phyloP scores from a whole-genome alignment of 2,888 invertebrate genomes.

The Geotrupes spiniger region DNA sequence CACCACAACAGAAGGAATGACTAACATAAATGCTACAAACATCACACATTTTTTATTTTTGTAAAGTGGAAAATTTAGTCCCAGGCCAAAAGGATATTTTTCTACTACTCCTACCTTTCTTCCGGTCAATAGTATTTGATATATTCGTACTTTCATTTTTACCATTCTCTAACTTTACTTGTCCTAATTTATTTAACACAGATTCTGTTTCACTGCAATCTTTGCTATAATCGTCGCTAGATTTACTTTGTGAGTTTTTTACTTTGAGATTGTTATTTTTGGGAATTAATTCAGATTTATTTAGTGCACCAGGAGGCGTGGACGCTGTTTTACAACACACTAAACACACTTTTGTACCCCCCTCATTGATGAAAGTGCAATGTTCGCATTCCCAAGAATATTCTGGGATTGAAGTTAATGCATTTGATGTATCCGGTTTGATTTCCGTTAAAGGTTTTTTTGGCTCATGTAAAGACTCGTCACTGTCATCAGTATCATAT shows the following conservation, averaged over 20 bases:
- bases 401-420: slow-evolving; percentile 52
- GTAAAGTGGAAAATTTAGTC: slow-evolving; percentile 56
- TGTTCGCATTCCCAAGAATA: slow-evolving; percentile 84
- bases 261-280: slow-evolving; percentile 13
- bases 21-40: slow-evolving; percentile 8
- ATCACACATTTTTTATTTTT: slow-evolving; percentile 31
- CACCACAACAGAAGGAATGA: slow-evolving; percentile 14
- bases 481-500: slow-evolving; percentile 40
- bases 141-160: slow-evolving; percentile 25
- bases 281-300: too few relatives aligned
- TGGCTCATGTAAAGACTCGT: slow-evolving; percentile 32
- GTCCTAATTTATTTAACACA: slow-evolving; percentile 41
- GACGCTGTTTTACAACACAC: slow-evolving; percentile 78
- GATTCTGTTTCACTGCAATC: slow-evolving; percentile 50
- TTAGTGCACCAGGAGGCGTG: slow-evolving; percentile 26
- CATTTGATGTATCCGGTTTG: background rate
- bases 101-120: slow-evolving; percentile 70
- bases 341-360: slow-evolving; percentile 74
- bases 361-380: slow-evolving; percentile 84
- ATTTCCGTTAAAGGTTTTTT: slow-evolving; percentile 1
- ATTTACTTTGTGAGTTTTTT: slow-evolving; percentile 28
- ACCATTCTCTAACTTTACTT: slow-evolving; percentile 34
- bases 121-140: slow-evolving; percentile 43
- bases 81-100: slow-evolving; percentile 74
- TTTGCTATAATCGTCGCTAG: slow-evolving; percentile 45